phyloP scores from a whole-genome alignment of 2,113 vertebrate species.

The Sander vitreus region DNA sequence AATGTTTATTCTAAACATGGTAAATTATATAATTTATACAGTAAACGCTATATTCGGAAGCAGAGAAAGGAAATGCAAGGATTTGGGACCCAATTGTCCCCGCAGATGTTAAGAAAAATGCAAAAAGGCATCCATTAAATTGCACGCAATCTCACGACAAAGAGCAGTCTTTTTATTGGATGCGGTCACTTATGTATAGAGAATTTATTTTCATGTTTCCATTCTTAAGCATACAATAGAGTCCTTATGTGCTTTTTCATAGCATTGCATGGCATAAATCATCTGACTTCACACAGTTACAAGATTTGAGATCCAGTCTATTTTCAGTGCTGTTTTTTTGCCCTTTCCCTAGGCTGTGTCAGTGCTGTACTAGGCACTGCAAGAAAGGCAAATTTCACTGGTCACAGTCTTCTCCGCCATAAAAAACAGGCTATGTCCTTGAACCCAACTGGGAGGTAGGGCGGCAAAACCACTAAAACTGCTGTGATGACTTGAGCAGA shows the following conservation, averaged over 20 bases:
- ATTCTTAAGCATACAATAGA: conserved; percentile 13
- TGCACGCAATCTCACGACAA: neutral
- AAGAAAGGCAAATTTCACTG: conserved; percentile 54
- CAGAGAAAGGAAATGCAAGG: neutral
- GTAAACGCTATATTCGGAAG: neutral
- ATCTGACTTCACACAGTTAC: conserved; percentile 16
- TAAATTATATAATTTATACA: neutral
- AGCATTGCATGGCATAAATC: conserved; percentile 13
- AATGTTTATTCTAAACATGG: neutral
- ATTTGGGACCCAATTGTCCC: neutral
- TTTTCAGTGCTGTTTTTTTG: conserved; percentile 39
- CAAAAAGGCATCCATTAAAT: neutral
- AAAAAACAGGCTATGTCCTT: no score
- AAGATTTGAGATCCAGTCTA: conserved; percentile 34
- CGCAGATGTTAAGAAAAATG: neutral
- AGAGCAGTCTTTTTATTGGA: conserved; percentile 4
- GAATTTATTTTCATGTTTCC: neutral
- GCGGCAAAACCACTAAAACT: conserved; percentile 29
- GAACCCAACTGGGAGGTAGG: no score
- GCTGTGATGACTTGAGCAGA: conserved; percentile 53
- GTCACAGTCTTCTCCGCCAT: no score
- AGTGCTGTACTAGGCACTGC: conserved; percentile 33
- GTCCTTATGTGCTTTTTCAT: conserved; percentile 26
- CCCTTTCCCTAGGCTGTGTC: conserved; percentile 32
- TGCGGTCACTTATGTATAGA: neutral